phyloP scores from a whole-genome alignment of 2,888 invertebrate species.

The Polyommatus iphigenia region DNA sequence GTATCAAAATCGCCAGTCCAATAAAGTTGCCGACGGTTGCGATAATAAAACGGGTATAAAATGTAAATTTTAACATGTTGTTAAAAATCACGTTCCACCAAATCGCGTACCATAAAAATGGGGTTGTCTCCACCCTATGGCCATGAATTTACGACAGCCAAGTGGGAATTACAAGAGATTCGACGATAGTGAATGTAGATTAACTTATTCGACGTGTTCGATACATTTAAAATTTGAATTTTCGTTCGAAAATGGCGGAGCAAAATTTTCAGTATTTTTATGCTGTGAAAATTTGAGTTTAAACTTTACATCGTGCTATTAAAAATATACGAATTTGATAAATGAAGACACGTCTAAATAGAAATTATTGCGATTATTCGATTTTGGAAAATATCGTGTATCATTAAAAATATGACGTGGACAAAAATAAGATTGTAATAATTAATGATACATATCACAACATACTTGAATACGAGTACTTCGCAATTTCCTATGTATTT shows the following conservation, averaged over 20 bases:
- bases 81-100: conserved; percentile 67
- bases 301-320: neutral
- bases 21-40: conserved; percentile 44
- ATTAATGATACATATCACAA: too few relatives aligned
- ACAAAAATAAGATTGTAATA: too few relatives aligned
- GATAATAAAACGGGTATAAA: conserved; percentile 60
- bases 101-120: conserved; percentile 65
- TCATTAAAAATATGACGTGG: too few relatives aligned
- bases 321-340: neutral
- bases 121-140: conserved; percentile 62
- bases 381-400: neutral
- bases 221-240: neutral
- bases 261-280: neutral
- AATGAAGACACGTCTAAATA: neutral
- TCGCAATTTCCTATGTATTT: too few relatives aligned
- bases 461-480: too few relatives aligned
- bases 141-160: conserved; percentile 73
- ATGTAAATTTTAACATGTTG: conserved; percentile 67
- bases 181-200: conserved; percentile 48
- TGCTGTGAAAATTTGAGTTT: neutral
- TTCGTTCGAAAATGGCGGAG: neutral
- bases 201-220: conserved; percentile 24
- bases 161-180: conserved; percentile 70
- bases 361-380: neutral
- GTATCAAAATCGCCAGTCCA: conserved; percentile 35